These are phyloP conservation scores for Chelonus insularis DNA, from an alignment of 1,140 invertebrate genomes.

Conservation along the genomic window DNA sequence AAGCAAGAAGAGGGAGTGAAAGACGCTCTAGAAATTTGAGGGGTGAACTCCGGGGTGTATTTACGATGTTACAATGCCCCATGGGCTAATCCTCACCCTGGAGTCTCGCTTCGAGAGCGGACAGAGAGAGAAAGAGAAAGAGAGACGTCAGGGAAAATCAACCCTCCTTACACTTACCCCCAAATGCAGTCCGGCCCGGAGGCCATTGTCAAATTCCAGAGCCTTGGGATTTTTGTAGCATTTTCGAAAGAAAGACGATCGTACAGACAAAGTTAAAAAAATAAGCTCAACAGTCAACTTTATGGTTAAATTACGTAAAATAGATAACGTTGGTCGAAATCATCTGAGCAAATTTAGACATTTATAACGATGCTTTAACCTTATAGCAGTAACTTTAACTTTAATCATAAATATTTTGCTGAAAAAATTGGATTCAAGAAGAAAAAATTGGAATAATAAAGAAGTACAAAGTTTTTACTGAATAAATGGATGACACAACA, in stretches of 20 bases:
- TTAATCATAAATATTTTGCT: too few relatives aligned
- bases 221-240: not conserved
- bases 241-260: not conserved
- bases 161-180: conserved; percentile 14
- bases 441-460: too few relatives aligned
- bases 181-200: conserved; percentile 27
- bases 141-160: not conserved
- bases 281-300: not conserved
- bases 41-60: conserved; percentile 47
- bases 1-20: not conserved
- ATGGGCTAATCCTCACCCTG: conserved; percentile 56
- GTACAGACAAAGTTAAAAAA: not conserved
- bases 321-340: too few relatives aligned
- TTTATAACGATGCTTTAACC: too few relatives aligned
- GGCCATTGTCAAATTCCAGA: conserved; percentile 26
- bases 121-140: not conserved
- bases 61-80: conserved; percentile 61
- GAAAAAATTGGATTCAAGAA: too few relatives aligned
- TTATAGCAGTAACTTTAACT: too few relatives aligned
- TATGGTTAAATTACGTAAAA: too few relatives aligned
- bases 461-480: too few relatives aligned
- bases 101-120: conserved; percentile 26
- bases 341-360: too few relatives aligned
- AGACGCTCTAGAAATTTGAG: conserved; percentile 29
- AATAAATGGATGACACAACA: too few relatives aligned